Base-by-base conservation (phyloP, 2,797 vertebrate genomes). In the Spondyliosoma cantharus region DNA sequence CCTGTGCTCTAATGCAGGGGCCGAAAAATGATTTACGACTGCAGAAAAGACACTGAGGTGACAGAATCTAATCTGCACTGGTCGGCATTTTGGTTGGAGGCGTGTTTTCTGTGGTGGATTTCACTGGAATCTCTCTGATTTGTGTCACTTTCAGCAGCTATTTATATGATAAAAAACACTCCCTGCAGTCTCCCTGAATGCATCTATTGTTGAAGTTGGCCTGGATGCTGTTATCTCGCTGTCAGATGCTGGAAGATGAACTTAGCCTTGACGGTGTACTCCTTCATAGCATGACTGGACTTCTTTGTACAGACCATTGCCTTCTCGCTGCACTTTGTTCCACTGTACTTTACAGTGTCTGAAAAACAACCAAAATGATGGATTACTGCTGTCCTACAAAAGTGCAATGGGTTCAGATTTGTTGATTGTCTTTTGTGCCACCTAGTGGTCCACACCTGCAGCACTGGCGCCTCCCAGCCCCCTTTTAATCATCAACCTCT, bases 401-500 rank as follows among this genome's bases (percentile, higher is more conserved):
- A 64, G 54, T 70, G 19, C 25, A 66, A 11, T 29, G 46, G 66
- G 25, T 32, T 71, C 43, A 57, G 20, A 64, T 56, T 46, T n/a
- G 25, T 85, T 72, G 32, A 70, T 52, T 37, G 37, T 89, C 73
- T 67, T 83, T 78, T 79, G 62, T 86, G 91, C 93, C 93, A 93
- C 82, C 94, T 92, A 92, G 93, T 92, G 94, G 92, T 56, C 6
- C 1, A 2, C 3, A 14, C 15, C 16, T 53, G 48, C 59, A 84
- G 11, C 16, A 20, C 14, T 4, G 7, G 19, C 43, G 11, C 17
- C 3, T 3, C 20, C 32, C 19, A 27, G 7, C 25, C 20, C 27
- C 27, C 15, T 45, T 50, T 54, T 27, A 37, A 7, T 3, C 63
- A 52, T 80, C 20, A 27, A 43, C 42, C 50, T 79, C 45, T 79